Percentiles rank a stretch among this genome's conserved stretches.
phyloP scores from a whole-genome alignment of 2,888 invertebrate species.

The Galeruca laticollis region DNA sequence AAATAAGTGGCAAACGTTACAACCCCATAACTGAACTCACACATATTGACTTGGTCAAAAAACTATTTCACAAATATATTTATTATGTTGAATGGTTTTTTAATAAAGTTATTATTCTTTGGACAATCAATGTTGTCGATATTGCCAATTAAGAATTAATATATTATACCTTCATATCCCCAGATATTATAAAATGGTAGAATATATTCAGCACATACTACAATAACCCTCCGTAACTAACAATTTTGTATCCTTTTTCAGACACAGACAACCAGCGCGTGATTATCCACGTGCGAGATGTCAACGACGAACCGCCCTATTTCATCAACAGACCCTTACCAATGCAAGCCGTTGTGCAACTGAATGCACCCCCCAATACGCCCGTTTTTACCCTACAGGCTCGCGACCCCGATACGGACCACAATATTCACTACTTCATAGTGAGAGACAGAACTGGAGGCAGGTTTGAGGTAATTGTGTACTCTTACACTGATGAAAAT shows the following conservation, averaged over 20 bases:
- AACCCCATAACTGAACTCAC: too few relatives aligned
- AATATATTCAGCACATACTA: too few relatives aligned
- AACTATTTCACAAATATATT: too few relatives aligned
- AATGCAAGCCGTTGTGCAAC: constrained; percentile 96
- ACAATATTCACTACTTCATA: constrained; percentile 96
- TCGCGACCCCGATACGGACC: constrained; percentile 95
- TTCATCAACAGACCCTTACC: constrained; percentile 97
- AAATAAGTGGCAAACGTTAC: too few relatives aligned
- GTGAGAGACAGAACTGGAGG: constrained; percentile 89
- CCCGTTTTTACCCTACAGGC: constrained; percentile 98
- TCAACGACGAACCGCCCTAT: constrained; percentile 97
- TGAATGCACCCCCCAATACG: constrained; percentile 95
- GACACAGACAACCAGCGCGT: constrained; percentile 96
- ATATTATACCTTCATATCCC: too few relatives aligned
- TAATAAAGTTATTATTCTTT: too few relatives aligned
- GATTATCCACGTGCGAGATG: constrained; percentile 94
- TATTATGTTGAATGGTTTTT: too few relatives aligned
- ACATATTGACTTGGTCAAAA: too few relatives aligned
- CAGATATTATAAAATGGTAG: too few relatives aligned
- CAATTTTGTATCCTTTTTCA: constrained; percentile 64
- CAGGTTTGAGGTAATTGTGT: constrained; percentile 59
- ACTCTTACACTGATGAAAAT: background rate
- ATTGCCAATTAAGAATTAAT: too few relatives aligned
- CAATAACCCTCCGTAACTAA: background rate
- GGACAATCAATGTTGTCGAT: too few relatives aligned